phyloP scores from a whole-genome alignment of 2,888 invertebrate species.

The Pandemis cinnamomeana region DNA sequence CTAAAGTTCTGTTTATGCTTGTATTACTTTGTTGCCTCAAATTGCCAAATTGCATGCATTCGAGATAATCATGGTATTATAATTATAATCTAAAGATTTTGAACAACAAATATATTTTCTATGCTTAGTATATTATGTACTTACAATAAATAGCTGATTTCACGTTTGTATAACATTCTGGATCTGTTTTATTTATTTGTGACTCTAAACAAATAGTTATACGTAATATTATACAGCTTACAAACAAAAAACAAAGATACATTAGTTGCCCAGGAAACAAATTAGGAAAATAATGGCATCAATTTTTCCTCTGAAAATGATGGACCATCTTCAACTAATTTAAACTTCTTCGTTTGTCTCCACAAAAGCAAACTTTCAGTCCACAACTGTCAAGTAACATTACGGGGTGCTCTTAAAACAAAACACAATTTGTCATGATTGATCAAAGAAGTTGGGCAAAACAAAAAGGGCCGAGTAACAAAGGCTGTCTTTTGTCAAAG shows the following conservation, averaged over 20 bases:
- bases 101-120: no score
- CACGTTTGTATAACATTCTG: no score
- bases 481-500: slow-evolving; percentile 61
- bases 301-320: slow-evolving; percentile 40
- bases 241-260: background rate
- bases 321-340: slow-evolving; percentile 62
- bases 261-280: slow-evolving; percentile 4
- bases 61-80: background rate
- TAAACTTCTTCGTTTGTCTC: slow-evolving; percentile 63
- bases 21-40: slow-evolving; percentile 5
- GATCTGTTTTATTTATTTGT: no score
- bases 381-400: slow-evolving; percentile 74
- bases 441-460: slow-evolving; percentile 77
- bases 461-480: slow-evolving; percentile 66
- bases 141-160: no score
- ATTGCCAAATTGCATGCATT: slow-evolving; percentile 10
- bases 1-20: slow-evolving; percentile 7
- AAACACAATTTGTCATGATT: slow-evolving; percentile 82
- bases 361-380: slow-evolving; percentile 65
- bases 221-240: background rate
- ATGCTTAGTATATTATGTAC: no score
- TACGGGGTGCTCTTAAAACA: slow-evolving; percentile 70
- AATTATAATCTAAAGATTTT: background rate
- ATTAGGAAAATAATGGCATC: slow-evolving; percentile 8
- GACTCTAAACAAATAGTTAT: background rate